A percentile compares a stretch with the other conserved stretches of the same genome.
phyloP scores from a whole-genome alignment of 2,888 invertebrate species.

The Drosophila mulleri region DNA sequence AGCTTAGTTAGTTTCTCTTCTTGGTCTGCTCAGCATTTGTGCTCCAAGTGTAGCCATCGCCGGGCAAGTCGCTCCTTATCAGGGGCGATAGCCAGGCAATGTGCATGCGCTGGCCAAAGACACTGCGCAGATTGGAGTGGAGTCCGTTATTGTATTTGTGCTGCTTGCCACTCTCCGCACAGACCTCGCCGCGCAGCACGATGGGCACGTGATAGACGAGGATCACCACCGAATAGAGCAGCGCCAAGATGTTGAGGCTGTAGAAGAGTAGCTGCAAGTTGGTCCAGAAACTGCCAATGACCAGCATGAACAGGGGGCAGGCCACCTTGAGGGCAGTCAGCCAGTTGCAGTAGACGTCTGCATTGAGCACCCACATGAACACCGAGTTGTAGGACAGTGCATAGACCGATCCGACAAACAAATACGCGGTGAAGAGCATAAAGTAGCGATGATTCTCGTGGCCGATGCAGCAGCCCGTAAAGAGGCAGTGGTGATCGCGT shows the following conservation, averaged over 20 bases:
- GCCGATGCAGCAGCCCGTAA: conserved; percentile 95
- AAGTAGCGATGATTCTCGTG: conserved; percentile 95
- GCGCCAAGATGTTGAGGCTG: conserved; percentile 89
- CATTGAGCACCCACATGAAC: conserved; percentile 87
- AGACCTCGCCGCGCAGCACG: conserved; percentile 90
- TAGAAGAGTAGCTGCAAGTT: conserved; percentile 90
- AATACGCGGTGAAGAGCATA: conserved; percentile 90
- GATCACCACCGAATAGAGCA: conserved; percentile 89
- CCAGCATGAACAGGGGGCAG: conserved; percentile 90
- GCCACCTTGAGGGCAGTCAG: conserved; percentile 88
- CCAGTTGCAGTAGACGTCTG: conserved; percentile 81
- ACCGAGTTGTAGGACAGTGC: conserved; percentile 90
- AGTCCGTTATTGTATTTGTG: conserved; percentile 89
- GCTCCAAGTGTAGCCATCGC: conserved; percentile 90
- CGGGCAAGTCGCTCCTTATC: conserved; percentile 90
- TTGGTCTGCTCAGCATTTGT: background rate
- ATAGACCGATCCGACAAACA: conserved; percentile 90
- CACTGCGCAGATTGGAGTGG: conserved; percentile 89
- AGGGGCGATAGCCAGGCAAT: conserved; percentile 92
- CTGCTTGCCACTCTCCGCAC: conserved; percentile 83
- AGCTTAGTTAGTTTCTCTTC: conserved; percentile 17
- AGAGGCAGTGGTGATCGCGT: conserved; percentile 95
- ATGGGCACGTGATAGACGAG: conserved; percentile 90
- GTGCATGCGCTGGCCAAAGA: conserved; percentile 93
- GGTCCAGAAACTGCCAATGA: conserved; percentile 88